These are phyloP conservation scores for Cephus pygmeus DNA, from an alignment of 2,888 invertebrate species.

Conservation along the genomic window DNA sequence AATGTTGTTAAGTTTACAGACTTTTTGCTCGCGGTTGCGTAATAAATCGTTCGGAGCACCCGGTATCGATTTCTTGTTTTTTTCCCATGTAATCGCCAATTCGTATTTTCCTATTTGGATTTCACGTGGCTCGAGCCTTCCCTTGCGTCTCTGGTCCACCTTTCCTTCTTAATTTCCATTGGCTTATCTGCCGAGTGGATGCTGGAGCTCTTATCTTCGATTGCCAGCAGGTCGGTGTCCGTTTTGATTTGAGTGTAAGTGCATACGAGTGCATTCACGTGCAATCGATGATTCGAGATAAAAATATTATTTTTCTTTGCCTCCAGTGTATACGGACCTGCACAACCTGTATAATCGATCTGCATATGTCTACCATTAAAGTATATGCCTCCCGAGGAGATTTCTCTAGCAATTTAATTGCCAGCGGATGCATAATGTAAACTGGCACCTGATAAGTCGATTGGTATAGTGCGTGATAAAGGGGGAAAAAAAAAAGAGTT, in stretches of 20 bases:
- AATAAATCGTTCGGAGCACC: background rate
- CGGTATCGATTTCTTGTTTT: background rate
- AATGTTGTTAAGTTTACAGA: conserved; percentile 1
- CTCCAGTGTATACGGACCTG: background rate
- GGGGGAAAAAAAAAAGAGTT: background rate
- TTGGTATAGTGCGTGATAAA: background rate
- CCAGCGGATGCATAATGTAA: background rate
- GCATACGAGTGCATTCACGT: background rate
- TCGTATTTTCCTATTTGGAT: background rate
- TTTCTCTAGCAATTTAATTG: background rate
- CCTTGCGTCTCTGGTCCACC: background rate
- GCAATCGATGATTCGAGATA: background rate
- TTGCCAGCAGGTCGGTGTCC: background rate
- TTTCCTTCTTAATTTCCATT: background rate
- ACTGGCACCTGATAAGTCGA: background rate
- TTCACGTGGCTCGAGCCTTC: background rate
- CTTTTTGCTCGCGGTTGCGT: background rate
- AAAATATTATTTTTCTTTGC: background rate
- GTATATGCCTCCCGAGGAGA: background rate
- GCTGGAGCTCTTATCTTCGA: background rate
- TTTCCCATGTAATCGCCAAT: background rate
- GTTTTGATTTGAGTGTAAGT: background rate
- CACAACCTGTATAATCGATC: background rate
- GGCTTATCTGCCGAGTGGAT: background rate
- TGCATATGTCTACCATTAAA: background rate